These are phyloP conservation scores for Trematocara variabile DNA, from an alignment of 2,113 vertebrate genomes.

Conservation along the genomic window DNA sequence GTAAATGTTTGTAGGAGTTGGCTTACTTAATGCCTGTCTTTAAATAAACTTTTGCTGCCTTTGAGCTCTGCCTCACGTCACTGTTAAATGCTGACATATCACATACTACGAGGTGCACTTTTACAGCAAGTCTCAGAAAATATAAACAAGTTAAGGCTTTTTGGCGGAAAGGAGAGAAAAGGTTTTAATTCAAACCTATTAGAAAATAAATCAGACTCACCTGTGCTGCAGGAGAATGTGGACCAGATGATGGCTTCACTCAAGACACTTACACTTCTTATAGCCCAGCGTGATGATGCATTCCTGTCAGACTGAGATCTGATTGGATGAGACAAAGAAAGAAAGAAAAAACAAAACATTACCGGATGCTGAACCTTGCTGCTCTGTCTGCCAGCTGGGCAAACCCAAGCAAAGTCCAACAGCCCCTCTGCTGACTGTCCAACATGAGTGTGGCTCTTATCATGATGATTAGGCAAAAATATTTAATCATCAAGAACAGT, in stretches of 20 bases:
- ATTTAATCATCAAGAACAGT: not conserved
- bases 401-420: conserved; percentile 61
- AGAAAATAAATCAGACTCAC: conserved; percentile 37
- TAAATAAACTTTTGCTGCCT: not conserved
- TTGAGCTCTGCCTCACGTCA: not conserved
- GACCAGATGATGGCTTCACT: conserved; percentile 47
- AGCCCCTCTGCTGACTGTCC: conserved; percentile 20
- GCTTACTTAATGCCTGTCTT: not conserved
- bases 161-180: not conserved
- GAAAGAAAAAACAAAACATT: not conserved
- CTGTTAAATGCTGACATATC: not conserved
- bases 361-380: conserved; percentile 53
- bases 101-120: not conserved
- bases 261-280: conserved; percentile 26
- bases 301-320: not conserved
- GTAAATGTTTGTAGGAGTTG: not conserved
- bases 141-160: not conserved
- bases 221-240: conserved; percentile 32
- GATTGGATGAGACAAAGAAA: conserved; percentile 36
- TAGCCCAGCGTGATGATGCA: not conserved
- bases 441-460: conserved; percentile 33
- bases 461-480: conserved; percentile 33
- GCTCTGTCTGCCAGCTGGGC: conserved; percentile 39
- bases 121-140: not conserved
- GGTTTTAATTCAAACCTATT: not conserved